phyloP scores from a whole-genome alignment of 1,140 invertebrate genomes.

The Aphidius gifuensis region DNA sequence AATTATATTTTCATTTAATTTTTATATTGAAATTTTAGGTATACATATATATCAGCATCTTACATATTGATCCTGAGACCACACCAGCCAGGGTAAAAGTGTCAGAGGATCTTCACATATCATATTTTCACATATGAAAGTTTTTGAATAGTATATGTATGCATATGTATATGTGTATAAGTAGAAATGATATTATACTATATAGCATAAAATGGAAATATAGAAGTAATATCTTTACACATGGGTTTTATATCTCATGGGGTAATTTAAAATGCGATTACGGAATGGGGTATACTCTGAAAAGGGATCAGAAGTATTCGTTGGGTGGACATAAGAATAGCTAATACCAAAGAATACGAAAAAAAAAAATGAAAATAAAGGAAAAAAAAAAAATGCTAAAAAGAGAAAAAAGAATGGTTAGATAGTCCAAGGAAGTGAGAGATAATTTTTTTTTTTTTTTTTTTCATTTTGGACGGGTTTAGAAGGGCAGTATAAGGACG shows the following conservation, averaged over 20 bases:
- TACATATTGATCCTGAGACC: no score
- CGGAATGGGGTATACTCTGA: slow-evolving; percentile 35
- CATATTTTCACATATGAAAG: background rate
- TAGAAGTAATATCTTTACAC: slow-evolving; percentile 14
- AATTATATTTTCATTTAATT: no score
- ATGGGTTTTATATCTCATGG: slow-evolving; percentile 26
- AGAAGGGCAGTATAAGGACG: slow-evolving; percentile 21
- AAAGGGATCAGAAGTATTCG: slow-evolving; percentile 33
- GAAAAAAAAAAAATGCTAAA: background rate
- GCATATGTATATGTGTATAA: slow-evolving; percentile 5
- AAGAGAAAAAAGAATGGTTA: slow-evolving; percentile 21
- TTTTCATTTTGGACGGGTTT: background rate
- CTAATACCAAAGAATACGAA: slow-evolving; percentile 39
- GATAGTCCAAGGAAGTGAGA: slow-evolving; percentile 23
- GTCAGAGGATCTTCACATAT: background rate
- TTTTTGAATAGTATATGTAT: background rate
- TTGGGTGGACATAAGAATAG: slow-evolving; percentile 48
- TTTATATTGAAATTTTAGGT: no score
- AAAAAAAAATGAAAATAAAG: slow-evolving; percentile 6
- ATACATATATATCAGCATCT: no score
- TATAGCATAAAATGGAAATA: slow-evolving; percentile 18
- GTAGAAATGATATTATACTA: background rate
- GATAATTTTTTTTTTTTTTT: background rate
- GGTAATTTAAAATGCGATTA: slow-evolving; percentile 51
- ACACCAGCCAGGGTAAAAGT: no score